Base-by-base conservation (phyloP, 2,888 invertebrate species). In the Acheta domesticus region DNA sequence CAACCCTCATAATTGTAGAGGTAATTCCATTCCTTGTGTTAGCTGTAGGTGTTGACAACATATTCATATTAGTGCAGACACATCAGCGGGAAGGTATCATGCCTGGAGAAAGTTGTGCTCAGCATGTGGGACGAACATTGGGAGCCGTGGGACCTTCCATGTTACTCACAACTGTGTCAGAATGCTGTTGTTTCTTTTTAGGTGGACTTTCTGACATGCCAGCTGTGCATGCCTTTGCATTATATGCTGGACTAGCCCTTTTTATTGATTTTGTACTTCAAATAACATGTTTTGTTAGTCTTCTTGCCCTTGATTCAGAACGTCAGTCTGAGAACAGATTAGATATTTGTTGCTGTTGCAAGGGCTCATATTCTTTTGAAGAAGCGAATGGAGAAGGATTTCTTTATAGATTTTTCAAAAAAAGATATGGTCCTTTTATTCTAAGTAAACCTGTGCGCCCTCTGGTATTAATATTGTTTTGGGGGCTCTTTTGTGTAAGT, bases 11-110 rank as follows among this genome's bases (percentile, higher is more conserved):
- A 86, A 98, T 98, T 84, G 94, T 98, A 74, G 99, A 99, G 89
- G 98, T 99, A 8, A 97, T 99, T 82, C 99, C 99, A 0, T 99
- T 99, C 90, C 89, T 99, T 79, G 98, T 99, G 49, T 88, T 99
- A 83, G 98, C 99, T 4, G 98, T 99, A 2, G 99, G 99, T 2
- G 98, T 99, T 0, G 99, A 99, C 88, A 99, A 99, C 86, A 98
- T 99, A 85, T 99, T 99, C 87, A 98, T 99, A 83, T 89, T 99
- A 79, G 98, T 99, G 77, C 98, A 98, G 88, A 95, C 96, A 0
- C 95, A 93, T 87, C 94, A 98, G 88, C 88, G 97, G 74, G 95
- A 95, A 85, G 89, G 89, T 2, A 89, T 92, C 62, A 88, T 91
- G 79, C 91, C 92, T 0, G 91, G 92, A 81, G 96, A 97, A 88